These are phyloP conservation scores for Xiphydria camelus DNA, from an alignment of 2,888 invertebrate species.

Conservation along the genomic window DNA sequence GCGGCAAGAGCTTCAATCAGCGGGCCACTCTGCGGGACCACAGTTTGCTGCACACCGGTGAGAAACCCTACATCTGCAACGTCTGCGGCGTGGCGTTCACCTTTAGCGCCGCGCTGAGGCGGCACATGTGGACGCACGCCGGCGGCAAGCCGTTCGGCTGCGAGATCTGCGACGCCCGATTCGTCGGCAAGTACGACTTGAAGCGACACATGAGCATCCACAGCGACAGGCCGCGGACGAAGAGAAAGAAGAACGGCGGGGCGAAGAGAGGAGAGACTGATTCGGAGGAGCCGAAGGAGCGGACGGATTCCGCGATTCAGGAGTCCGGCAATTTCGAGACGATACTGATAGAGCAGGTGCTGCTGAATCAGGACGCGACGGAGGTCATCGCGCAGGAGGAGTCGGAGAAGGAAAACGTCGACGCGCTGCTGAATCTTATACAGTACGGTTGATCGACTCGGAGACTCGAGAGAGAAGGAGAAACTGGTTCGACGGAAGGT, in stretches of 20 bases:
- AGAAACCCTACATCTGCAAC: slow-evolving; percentile 52
- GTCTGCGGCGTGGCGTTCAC: slow-evolving; percentile 52
- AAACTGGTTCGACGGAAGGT: too few relatives aligned
- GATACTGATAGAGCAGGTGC: slow-evolving; percentile 44
- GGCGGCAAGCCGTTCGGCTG: slow-evolving; percentile 49
- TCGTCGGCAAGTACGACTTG: slow-evolving; percentile 51
- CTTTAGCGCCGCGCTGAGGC: slow-evolving; percentile 49
- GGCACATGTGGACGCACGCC: slow-evolving; percentile 51
- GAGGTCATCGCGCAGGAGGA: slow-evolving; percentile 41
- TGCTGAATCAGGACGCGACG: slow-evolving; percentile 37
- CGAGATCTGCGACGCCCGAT: slow-evolving; percentile 45
- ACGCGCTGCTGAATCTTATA: slow-evolving; percentile 48
- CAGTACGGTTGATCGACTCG: slow-evolving; percentile 45
- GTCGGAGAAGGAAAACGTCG: slow-evolving; percentile 50
- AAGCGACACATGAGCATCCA: slow-evolving; percentile 51
- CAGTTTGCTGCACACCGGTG: slow-evolving; percentile 49
- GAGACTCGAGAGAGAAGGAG: too few relatives aligned
- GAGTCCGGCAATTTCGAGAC: slow-evolving; percentile 28
- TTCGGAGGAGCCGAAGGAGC: slow-evolving; percentile 19
- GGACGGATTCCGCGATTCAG: slow-evolving; percentile 19
- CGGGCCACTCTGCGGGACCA: slow-evolving; percentile 51
- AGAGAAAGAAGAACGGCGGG: slow-evolving; percentile 26
- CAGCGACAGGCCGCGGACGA: slow-evolving; percentile 33
- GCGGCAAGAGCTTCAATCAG: slow-evolving; percentile 53
- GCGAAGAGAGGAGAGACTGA: slow-evolving; percentile 17